Evolutionary conservation across 2,888 invertebrate species (phyloP).

Genomic region (Gibbula magus): DNA sequence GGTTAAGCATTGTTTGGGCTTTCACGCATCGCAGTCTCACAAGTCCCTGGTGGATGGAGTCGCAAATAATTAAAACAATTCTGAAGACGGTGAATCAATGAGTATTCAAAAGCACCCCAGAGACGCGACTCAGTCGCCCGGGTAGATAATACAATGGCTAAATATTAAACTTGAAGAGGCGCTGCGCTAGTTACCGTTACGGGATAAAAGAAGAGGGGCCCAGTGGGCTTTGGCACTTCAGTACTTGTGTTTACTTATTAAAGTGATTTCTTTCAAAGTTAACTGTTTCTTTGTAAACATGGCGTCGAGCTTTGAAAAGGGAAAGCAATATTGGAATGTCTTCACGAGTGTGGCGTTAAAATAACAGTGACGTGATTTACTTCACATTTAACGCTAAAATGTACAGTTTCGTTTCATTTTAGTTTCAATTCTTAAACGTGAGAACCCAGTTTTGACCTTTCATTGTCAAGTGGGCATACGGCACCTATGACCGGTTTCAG

Average conservation of each 20-base stretch:
- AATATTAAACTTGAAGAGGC: not conserved
- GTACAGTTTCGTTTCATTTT: conserved; percentile 1
- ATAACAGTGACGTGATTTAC: not conserved
- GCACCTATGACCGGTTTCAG: not conserved
- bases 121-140: not conserved
- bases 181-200: not conserved
- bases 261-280: not conserved
- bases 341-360: too few relatives aligned
- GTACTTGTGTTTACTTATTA: not conserved
- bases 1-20: conserved; percentile 11
- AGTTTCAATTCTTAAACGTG: conserved; percentile 5
- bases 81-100: conserved; percentile 13
- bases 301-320: too few relatives aligned
- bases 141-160: not conserved
- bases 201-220: not conserved
- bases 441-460: conserved; percentile 6
- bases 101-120: not conserved
- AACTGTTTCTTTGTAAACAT: not conserved
- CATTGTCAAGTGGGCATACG: not conserved
- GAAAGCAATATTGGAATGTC: too few relatives aligned
- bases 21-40: not conserved
- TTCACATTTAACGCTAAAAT: not conserved
- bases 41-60: not conserved
- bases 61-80: conserved; percentile 22
- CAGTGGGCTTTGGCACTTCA: not conserved